Conservation (phyloP, 2,888 invertebrate species). For the Ennomos fuscantarius region DNA sequence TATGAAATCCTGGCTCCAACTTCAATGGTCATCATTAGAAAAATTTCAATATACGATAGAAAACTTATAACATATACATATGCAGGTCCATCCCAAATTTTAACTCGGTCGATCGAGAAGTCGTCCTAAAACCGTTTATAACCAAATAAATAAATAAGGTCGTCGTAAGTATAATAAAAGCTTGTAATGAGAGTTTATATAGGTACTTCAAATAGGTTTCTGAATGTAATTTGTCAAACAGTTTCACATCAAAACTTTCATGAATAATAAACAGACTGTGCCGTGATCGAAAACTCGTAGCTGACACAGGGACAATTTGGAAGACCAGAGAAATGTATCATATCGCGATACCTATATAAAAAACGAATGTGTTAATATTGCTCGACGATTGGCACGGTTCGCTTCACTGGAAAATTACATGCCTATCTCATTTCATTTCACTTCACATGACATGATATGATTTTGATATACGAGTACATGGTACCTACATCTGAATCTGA, state of each 20-base stretch:
- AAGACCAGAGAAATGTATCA: conserved; percentile 14
- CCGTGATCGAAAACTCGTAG: not conserved
- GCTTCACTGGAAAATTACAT: conserved; percentile 47
- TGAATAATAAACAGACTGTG: conserved; percentile 6
- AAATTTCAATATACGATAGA: no score
- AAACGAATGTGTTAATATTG: conserved; percentile 38
- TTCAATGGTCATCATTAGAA: no score
- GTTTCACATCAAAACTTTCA: conserved; percentile 6
- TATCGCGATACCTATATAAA: conserved; percentile 7
- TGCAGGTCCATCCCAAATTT: no score
- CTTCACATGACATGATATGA: conserved; percentile 15
- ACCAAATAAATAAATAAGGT: no score
- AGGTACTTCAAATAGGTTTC: no score
- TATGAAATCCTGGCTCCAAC: no score
- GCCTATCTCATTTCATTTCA: conserved; percentile 31
- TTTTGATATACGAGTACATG: no score
- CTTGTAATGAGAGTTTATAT: no score
- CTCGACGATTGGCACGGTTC: conserved; percentile 39
- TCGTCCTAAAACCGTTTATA: no score
- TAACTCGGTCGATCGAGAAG: no score
- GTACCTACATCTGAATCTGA: not conserved
- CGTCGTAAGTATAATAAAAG: no score
- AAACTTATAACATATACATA: no score
- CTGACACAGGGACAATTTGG: conserved; percentile 7
- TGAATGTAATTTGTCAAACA: conserved; percentile 18